Base-by-base conservation (phyloP, 2,888 invertebrate genomes). In the Drosophila antonietae region DNA sequence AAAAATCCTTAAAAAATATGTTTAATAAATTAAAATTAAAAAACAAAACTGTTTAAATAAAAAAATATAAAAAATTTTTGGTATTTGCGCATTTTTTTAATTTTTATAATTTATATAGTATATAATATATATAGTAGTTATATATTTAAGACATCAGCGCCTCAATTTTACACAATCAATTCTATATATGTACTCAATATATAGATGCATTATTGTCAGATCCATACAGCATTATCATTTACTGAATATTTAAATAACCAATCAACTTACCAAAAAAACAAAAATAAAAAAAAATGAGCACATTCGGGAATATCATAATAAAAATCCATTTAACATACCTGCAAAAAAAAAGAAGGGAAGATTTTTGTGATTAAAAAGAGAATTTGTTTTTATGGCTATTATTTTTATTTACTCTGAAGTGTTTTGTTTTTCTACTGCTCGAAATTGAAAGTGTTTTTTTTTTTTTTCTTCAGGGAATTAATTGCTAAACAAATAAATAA, bases 401-500 rank as follows among this genome's bases (percentile, higher is more conserved):
- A 23, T 53, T 53, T 20, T 53, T 9, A 53, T 23, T 35, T 53
- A 23, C 23, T 53, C 7, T 33, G 3, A 51, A 33, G 20, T 41
- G 14, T 39, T 8, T 9, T 56, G 28, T n/a, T 33, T 35, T 63
- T 58, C 55, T 41, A 33, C 41, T 31, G 57, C 57, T 44, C 15
- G 61, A 67, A 73, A 80, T 56, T 15, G 53, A 78, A 81, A 73
- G 83, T 71, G 77, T 71, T 51, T 31, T 49, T 31, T 65, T 41
- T 37, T 14, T 15, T n/a, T 65, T 41, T 37, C 1, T 15, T 39
- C 15, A 5, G 44, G 47, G 31, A 58, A 49, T 31, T 87, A 83
- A 87, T 87, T 84, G 82, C 68, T 69, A 61, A 72, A 46, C 56
- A 83, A 82, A 88, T 68, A 82, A 83, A 72, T 68, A 76, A 63